These are phyloP conservation scores for Panorpa germanica DNA, from an alignment of 2,888 invertebrate genomes.

Conservation along the genomic window DNA sequence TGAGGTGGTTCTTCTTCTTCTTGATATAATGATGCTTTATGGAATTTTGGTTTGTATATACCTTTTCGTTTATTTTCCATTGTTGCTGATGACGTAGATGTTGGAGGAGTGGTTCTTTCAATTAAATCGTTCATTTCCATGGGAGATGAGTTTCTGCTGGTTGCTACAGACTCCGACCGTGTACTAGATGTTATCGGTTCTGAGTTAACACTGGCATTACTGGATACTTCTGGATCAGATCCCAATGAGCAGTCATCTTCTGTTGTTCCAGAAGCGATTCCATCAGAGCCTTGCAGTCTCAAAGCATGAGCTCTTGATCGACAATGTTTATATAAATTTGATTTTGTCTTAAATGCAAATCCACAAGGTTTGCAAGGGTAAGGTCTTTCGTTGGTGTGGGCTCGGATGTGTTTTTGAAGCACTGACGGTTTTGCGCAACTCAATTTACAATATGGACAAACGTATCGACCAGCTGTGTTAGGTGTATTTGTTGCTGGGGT, in stretches of 20 bases:
- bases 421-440: slow-evolving; percentile 87
- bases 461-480: slow-evolving; percentile 40
- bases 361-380: slow-evolving; percentile 80
- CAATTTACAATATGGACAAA: slow-evolving; percentile 75
- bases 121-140: slow-evolving; percentile 9
- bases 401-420: slow-evolving; percentile 81
- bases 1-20: slow-evolving; percentile 27
- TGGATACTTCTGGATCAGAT: slow-evolving; percentile 37
- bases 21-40: slow-evolving; percentile 38
- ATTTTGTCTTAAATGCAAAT: slow-evolving; percentile 86
- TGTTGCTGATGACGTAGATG: slow-evolving; percentile 11
- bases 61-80: slow-evolving; percentile 27
- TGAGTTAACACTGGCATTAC: slow-evolving; percentile 15
- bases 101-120: slow-evolving; percentile 13
- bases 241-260: slow-evolving; percentile 36
- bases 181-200: too few relatives aligned
- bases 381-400: slow-evolving; percentile 84
- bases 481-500: background rate
- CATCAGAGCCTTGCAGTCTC: slow-evolving; percentile 40
- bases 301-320: slow-evolving; percentile 53
- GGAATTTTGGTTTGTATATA: slow-evolving; percentile 60
- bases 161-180: slow-evolving; percentile 21
- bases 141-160: slow-evolving; percentile 20
- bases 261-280: too few relatives aligned
- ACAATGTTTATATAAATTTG: slow-evolving; percentile 82